Base-by-base conservation (phyloP, 2,888 invertebrate species). In the Cataglyphis altisquamis region DNA sequence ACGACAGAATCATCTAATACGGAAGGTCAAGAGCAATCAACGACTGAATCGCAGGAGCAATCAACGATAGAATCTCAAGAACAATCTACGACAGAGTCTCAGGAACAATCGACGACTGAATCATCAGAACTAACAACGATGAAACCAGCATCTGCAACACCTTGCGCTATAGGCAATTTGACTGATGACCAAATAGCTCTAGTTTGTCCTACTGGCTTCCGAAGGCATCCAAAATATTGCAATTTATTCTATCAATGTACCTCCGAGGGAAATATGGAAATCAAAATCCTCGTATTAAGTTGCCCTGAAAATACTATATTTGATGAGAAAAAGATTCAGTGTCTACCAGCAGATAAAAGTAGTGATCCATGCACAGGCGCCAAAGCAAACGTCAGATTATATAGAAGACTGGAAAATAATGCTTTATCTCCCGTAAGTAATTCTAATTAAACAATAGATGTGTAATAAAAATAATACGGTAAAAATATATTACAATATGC, bases 171-270 rank as follows among this genome's bases (percentile, higher is more conserved):
- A 15, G 94, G 93, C 45, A 93, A 97, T 89, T 95, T 97, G 12
- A 96, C 97, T 74, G 96, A 96, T 29, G 97, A 97, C 86, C 98
- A 98, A 95, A 95, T 97, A 86, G 95, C 97, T 18, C 96, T 97
- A 82, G 96, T 97, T 1, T 98, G 98, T 92, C 98, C 98, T 10
- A 97, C 98, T 8, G 98, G 98, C 55, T 98, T 98, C 95, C 96
- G 96, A 92, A 96, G 97, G 87, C 98, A 98, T 95, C 98, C 98
- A 0, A 97, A 97, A 93, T 97, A 97, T 92, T 98, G 98, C 91
- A 97, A 97, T 92, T 94, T 97, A 90, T 98, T 98, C 95, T 98
- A 98, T 93, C 98, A 98, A 94, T 98, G 98, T 91, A 97, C 97
- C 25, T 96, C 96, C 89, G 95, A 96, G 9, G 96, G 96, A 41